Evolutionary conservation across 2,888 invertebrate species (phyloP).

Genomic region (Mesoligia furuncula): DNA sequence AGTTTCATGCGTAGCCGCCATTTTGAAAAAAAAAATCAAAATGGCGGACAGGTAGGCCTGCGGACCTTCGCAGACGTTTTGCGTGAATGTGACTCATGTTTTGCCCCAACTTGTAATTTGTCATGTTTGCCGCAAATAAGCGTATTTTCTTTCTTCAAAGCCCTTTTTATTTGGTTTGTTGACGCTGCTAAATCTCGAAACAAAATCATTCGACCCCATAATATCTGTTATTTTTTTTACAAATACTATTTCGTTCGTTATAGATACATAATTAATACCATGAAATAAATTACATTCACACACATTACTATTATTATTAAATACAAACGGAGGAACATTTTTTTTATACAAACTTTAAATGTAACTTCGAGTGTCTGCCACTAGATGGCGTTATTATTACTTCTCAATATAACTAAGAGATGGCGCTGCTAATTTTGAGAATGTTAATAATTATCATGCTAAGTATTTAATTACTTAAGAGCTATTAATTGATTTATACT

Average conservation of each 20-base stretch:
- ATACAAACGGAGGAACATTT: not conserved
- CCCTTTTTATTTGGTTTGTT: not conserved
- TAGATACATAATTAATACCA: not conserved
- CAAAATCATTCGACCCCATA: not conserved
- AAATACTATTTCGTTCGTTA: not conserved
- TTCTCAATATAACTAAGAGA: not conserved
- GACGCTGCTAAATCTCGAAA: not conserved
- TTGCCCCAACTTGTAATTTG: not conserved
- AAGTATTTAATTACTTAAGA: not conserved
- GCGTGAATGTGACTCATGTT: too few relatives aligned
- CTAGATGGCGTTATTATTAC: conserved; percentile 25
- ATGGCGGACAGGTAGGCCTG: too few relatives aligned
- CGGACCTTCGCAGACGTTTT: too few relatives aligned
- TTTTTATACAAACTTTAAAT: not conserved
- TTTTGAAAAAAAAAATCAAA: too few relatives aligned
- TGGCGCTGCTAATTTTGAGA: not conserved
- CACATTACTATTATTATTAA: not conserved
- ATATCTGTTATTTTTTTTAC: not conserved
- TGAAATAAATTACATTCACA: not conserved
- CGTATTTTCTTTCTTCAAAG: not conserved
- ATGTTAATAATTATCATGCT: not conserved
- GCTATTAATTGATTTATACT: not conserved
- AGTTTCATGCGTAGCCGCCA: too few relatives aligned
- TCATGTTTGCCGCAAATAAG: not conserved
- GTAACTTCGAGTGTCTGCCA: not conserved